A percentile compares a stretch with the other conserved stretches of the same genome.
These are phyloP conservation scores for Netelia melanura DNA, from an alignment of 2,888 invertebrate genomes.

Conservation along the genomic window DNA sequence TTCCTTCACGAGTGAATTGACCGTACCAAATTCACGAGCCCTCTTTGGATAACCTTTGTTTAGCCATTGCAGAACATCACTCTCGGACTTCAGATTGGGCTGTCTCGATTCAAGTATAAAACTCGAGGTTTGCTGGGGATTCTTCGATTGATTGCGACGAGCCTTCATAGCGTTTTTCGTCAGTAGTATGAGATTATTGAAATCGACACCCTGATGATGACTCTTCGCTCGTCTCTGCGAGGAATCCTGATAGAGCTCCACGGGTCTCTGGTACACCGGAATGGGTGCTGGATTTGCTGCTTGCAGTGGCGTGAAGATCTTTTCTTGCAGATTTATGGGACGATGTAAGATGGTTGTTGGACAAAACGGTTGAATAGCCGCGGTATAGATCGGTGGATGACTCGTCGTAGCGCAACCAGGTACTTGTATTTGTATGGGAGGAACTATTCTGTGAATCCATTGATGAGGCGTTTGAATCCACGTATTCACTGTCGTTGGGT, in stretches of 20 bases:
- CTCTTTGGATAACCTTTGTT: conserved; percentile 75
- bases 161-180: conserved; percentile 81
- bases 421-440: conserved; percentile 76
- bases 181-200: conserved; percentile 81
- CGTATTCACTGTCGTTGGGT: conserved; percentile 72
- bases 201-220: conserved; percentile 79
- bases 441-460: conserved; percentile 78
- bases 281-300: conserved; percentile 71
- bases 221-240: conserved; percentile 74
- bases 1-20: conserved; percentile 73
- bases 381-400: conserved; percentile 72
- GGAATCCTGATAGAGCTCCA: conserved; percentile 78
- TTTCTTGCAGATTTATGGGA: conserved; percentile 74
- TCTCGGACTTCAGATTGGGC: conserved; percentile 72
- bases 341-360: conserved; percentile 76
- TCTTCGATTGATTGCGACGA: conserved; percentile 76
- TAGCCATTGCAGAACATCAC: conserved; percentile 73
- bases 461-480: conserved; percentile 78
- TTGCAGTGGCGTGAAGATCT: conserved; percentile 66
- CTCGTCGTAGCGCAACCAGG: conserved; percentile 69
- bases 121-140: conserved; percentile 65
- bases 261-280: conserved; percentile 80
- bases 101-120: conserved; percentile 74
- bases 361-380: conserved; percentile 76
- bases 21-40: conserved; percentile 71